Percentiles rank a stretch among this genome's conserved stretches.
These are phyloP conservation scores for Tetheella fluctuosa DNA, from an alignment of 2,888 invertebrate genomes.

Conservation along the genomic window DNA sequence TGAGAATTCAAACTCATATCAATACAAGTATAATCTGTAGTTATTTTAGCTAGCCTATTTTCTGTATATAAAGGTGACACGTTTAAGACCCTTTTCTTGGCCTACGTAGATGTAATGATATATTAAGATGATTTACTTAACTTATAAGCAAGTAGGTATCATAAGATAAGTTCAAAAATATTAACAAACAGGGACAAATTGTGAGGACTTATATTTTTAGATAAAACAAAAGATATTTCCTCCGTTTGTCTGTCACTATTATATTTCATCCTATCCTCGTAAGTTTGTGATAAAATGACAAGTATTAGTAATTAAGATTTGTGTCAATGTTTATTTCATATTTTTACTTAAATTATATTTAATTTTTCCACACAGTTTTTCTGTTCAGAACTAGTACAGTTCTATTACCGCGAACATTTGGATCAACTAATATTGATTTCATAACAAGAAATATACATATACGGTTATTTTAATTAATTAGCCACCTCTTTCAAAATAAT, in stretches of 20 bases:
- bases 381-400: too few relatives aligned
- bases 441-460: background rate
- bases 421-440: background rate
- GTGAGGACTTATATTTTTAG: slow-evolving; percentile 78
- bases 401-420: too few relatives aligned
- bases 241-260: slow-evolving; percentile 66
- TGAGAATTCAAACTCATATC: background rate
- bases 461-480: slow-evolving; percentile 14
- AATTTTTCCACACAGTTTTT: too few relatives aligned
- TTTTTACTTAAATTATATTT: too few relatives aligned
- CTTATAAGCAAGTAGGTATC: background rate
- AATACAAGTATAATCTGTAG: background rate
- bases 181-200: slow-evolving; percentile 55
- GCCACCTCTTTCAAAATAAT: slow-evolving; percentile 11
- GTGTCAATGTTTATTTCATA: background rate
- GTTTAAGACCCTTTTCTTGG: background rate
- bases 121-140: background rate
- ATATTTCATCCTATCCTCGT: slow-evolving; percentile 40
- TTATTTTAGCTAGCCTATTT: background rate
- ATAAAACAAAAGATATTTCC: slow-evolving; percentile 72
- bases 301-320: slow-evolving; percentile 29
- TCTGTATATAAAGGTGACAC: background rate
- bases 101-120: background rate
- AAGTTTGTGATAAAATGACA: slow-evolving; percentile 62
- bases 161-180: background rate